Evolutionary conservation across 2,888 invertebrate species (phyloP), one percentile per base, ranked within the genome.

Genomic region (Eristalinus sepulchralis): DNA sequence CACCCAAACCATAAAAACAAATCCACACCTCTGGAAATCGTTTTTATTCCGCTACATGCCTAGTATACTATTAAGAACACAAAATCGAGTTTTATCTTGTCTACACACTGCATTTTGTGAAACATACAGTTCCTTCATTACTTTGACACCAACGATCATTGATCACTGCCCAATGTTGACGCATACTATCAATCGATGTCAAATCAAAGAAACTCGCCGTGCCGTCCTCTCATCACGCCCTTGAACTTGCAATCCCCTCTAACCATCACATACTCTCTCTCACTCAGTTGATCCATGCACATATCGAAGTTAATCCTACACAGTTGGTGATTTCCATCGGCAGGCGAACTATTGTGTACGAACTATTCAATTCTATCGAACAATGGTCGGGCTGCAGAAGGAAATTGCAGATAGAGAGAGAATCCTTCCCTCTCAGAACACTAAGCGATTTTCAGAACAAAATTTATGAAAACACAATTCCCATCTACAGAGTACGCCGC

Each of bases 281-380:
- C 77, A 27, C 68, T 13, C 27, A 27, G 27, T 27, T 63, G 68
- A 78, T 47, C 17, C 17, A 5, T 8, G 47, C 8, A 17, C 55
- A 39, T 9, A 59, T 34, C 33, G 33, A 76, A 63, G 71, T 71
- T 84, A 84, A 80, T 71, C 84, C 53, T 55, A 80, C 79, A 84
- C 39, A 68, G 63, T 59, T 34, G 34, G 75, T 62, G 36, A 76
- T 84, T 75, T 79, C 24, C 47, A 66, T 83, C 68, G 63, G 63
- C 47, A 57, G 27, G 36, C 66, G 17, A 67, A 55, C 66, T 17
- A 57, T 34, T 62, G 64, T 75, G 24, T 57, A 24, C 64, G 17
- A 57, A 70, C n/a, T 62, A 24, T 22, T 62, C 60, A 47, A 60
- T 55, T 36, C 67, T 73, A 31, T 60, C 33, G 11, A 11, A n/a